These are phyloP conservation scores for Phoxinus phoxinus DNA, from an alignment of 2,113 vertebrate species.

Conservation along the genomic window DNA sequence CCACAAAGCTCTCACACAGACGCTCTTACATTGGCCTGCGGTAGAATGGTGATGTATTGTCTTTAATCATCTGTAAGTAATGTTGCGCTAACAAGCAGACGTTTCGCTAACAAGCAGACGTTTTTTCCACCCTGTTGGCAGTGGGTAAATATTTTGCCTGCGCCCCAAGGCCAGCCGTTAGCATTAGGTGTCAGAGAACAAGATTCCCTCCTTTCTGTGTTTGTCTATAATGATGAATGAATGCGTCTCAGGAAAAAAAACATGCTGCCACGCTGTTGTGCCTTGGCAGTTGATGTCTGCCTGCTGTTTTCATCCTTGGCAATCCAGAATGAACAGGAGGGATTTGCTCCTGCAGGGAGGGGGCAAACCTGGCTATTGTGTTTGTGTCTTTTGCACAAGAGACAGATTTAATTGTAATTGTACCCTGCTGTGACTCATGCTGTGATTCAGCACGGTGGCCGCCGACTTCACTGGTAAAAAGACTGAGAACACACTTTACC, in stretches of 20 bases:
- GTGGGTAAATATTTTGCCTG: conserved; percentile 28
- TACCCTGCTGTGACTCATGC: background rate
- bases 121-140: conserved; percentile 31
- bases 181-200: conserved; percentile 20
- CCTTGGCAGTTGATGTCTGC: conserved; percentile 14
- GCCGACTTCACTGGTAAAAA: background rate
- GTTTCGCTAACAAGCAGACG: conserved; percentile 28
- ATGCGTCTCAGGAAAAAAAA: background rate
- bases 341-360: conserved; percentile 8
- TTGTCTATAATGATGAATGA: conserved; percentile 25
- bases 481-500: background rate
- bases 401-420: conserved; percentile 7
- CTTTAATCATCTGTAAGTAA: conserved; percentile 35
- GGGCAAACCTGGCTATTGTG: conserved; percentile 20
- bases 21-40: background rate
- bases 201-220: conserved; percentile 5
- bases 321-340: conserved; percentile 11
- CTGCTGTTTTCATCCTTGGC: background rate
- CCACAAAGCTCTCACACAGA: background rate
- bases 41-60: conserved; percentile 10
- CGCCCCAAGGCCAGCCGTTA: background rate
- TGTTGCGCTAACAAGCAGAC: conserved; percentile 27
- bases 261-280: background rate
- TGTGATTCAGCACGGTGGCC: background rate
- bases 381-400: conserved; percentile 8